These are phyloP conservation scores for Adineta ricciae DNA, from an alignment of 2,888 invertebrate genomes.

Conservation along the genomic window DNA sequence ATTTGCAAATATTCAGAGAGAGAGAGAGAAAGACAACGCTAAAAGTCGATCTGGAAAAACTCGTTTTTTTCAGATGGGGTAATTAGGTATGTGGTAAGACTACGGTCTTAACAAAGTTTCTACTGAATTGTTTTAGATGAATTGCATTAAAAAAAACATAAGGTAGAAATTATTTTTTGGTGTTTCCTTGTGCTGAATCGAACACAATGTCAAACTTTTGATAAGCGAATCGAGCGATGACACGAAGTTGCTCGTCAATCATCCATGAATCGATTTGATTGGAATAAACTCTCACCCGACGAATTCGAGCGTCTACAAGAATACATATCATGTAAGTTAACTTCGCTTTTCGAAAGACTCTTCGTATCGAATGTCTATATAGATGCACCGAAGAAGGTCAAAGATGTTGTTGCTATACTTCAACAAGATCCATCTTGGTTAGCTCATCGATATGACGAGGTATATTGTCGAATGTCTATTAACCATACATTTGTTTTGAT, in stretches of 20 bases:
- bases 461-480: background rate
- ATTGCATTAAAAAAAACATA: background rate
- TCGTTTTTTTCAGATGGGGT: background rate
- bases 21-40: background rate
- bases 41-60: background rate
- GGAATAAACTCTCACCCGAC: slow-evolving; percentile 84
- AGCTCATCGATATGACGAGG: slow-evolving; percentile 1
- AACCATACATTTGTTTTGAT: background rate
- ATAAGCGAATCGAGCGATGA: background rate
- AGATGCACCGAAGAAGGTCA: slow-evolving; percentile 13
- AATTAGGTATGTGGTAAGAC: background rate
- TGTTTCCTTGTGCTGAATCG: background rate
- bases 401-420: background rate
- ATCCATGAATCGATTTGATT: slow-evolving; percentile 43
- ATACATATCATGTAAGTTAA: slow-evolving; percentile 74
- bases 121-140: background rate
- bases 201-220: background rate
- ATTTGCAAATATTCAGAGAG: background rate
- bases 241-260: background rate
- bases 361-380: background rate
- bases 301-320: slow-evolving; percentile 88
- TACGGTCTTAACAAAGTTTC: background rate
- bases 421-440: slow-evolving; percentile 2
- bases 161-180: background rate
- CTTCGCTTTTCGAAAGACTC: background rate